Evolutionary conservation across 2,888 invertebrate genomes (phyloP), one percentile per base, ranked within the genome.

Genomic region (Cerastis rubricosa): DNA sequence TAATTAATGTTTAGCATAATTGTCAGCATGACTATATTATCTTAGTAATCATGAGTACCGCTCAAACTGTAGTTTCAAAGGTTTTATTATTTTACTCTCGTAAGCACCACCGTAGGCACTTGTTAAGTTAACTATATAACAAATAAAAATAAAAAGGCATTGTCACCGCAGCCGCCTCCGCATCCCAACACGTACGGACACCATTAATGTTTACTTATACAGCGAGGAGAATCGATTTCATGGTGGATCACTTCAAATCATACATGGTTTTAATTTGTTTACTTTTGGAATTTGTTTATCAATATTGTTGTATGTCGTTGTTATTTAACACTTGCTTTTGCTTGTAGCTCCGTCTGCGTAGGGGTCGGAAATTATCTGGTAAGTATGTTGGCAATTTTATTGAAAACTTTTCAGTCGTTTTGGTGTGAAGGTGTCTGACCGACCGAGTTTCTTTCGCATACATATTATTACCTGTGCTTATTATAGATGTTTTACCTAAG

Each of bases 151-250:
- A 76, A 72, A 72, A 68, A 61, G 29, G 40, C 25, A 83, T 86
- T 86, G 66, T 64, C 66, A 63, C 19, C 0, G 25, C 29, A 25
- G 61, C 14, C 17, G 71, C 57, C 63, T 63, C 45, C 35, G 29
- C 35, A 25, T 64, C 73, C 59, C 74, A 67, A 22, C 19, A 67
- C 0, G 67, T 76, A 57, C 63, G n/a, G 3, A 71, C 78, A 78
- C 40, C 63, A 70, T 29, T 19, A 29, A 47, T 78, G 43, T 59
- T n/a, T n/a, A n/a, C n/a, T n/a, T 25, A 49, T 14, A 22, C 14
- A 67, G 54, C 67, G 76, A 79, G 68, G 66, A 81, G 65, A 86
- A 87, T 74, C 71, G 71, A 82, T 87, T 87, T 84, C 73, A 82
- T 70, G 79, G 81, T 69, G 49, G 12, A 74, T 72, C 64, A 29